Evolutionary conservation across 2,797 vertebrate genomes (phyloP).

Genomic region (Buceros bicornis): DNA sequence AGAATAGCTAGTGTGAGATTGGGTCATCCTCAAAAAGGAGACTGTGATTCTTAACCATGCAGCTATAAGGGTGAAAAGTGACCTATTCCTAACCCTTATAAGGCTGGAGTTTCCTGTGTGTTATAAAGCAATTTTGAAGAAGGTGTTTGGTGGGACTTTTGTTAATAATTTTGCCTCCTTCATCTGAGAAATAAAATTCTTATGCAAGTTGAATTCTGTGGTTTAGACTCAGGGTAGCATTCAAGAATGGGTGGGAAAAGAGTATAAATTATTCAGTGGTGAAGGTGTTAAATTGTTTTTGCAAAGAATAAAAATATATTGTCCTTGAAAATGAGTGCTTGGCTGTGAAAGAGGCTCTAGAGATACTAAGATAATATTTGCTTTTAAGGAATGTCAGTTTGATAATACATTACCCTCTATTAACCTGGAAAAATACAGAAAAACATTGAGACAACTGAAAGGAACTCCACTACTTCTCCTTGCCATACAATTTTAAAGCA

Average conservation of each 20-base stretch:
- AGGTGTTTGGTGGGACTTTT: background rate
- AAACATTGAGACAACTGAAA: conserved; percentile 31
- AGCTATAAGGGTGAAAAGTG: background rate
- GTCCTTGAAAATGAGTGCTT: conserved; percentile 70
- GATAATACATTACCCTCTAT: conserved; percentile 55
- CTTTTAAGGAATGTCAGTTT: conserved; percentile 73
- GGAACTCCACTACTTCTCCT: background rate
- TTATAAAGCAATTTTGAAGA: background rate
- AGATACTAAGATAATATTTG: conserved; percentile 62
- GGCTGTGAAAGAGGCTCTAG: conserved; percentile 51
- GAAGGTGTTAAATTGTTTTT: conserved; percentile 75
- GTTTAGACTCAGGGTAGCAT: background rate
- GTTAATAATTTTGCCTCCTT: background rate
- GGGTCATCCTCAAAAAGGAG: background rate
- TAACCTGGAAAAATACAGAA: conserved; percentile 64
- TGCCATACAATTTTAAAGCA: background rate
- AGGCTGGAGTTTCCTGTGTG: background rate
- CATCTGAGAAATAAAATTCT: background rate
- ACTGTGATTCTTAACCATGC: background rate
- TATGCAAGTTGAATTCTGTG: background rate
- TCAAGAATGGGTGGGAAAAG: conserved; percentile 16
- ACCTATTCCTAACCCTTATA: background rate
- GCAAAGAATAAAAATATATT: conserved; percentile 63
- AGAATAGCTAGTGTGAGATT: background rate
- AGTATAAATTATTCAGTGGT: conserved; percentile 33